Evolutionary conservation across 1,140 invertebrate genomes (phyloP).

Genomic region (Hermatobates lingyangjiaoensis): DNA sequence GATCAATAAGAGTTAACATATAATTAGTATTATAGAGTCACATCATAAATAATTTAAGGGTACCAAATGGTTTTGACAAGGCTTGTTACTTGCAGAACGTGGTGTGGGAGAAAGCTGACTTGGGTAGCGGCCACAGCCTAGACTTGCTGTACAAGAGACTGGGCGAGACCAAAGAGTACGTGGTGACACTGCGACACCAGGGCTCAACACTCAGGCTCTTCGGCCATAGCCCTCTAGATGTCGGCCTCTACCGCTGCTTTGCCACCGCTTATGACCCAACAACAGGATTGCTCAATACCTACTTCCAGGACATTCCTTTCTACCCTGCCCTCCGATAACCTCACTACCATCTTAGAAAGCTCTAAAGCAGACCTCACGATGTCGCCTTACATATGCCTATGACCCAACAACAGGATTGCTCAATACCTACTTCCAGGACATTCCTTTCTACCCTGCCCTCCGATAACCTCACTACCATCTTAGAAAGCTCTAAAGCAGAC

Average conservation of each 20-base stretch:
- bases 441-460: too few relatives aligned
- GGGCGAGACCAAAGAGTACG: constrained; percentile 15
- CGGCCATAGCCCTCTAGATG: constrained; percentile 14
- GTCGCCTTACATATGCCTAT: too few relatives aligned
- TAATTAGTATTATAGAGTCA: too few relatives aligned
- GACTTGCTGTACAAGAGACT: constrained; percentile 14
- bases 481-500: too few relatives aligned
- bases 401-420: too few relatives aligned
- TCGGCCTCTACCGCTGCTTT: constrained; percentile 19
- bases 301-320: constrained; percentile 20
- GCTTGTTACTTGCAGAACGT: constrained; percentile 18
- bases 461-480: too few relatives aligned
- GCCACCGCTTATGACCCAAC: constrained; percentile 16
- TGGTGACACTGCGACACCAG: constrained; percentile 13
- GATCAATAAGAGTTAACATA: too few relatives aligned
- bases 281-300: constrained; percentile 10
- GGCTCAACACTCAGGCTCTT: constrained; percentile 17
- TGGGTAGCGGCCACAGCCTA: constrained; percentile 14
- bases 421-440: too few relatives aligned
- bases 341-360: too few relatives aligned
- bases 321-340: constrained; percentile 13
- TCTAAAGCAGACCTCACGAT: too few relatives aligned
- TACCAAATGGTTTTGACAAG: too few relatives aligned
- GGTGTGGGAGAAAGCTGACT: constrained; percentile 19
- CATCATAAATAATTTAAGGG: too few relatives aligned